Conservation (phyloP, 2,888 invertebrate species). For the Chrysotoxum bicinctum region DNA sequence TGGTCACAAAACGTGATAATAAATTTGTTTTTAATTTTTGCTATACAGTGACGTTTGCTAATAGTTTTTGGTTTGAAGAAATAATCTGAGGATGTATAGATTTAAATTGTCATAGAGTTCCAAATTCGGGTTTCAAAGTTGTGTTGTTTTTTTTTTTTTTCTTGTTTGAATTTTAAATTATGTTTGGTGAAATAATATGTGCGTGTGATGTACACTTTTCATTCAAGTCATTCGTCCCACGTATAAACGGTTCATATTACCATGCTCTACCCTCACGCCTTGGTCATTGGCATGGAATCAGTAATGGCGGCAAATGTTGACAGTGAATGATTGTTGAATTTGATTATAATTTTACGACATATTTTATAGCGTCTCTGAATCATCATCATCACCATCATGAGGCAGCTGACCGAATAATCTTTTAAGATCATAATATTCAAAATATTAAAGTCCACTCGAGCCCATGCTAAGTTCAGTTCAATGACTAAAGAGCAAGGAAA, state of each 20-base stretch:
- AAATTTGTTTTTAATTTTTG: conserved; percentile 48
- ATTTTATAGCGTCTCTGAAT: conserved; percentile 39
- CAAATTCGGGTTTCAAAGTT: conserved; percentile 40
- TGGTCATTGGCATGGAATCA: conserved; percentile 55
- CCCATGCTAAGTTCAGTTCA: conserved; percentile 4
- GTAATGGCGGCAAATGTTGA: conserved; percentile 19
- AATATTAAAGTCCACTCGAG: neutral
- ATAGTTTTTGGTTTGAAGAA: conserved; percentile 11
- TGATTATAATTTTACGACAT: conserved; percentile 55
- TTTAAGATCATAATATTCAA: conserved; percentile 24
- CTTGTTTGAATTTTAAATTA: neutral
- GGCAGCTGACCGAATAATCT: conserved; percentile 45
- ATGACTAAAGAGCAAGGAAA: conserved; percentile 28
- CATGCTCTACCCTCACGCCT: conserved; percentile 48
- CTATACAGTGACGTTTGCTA: conserved; percentile 39
- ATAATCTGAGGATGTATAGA: conserved; percentile 47
- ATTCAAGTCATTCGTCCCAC: conserved; percentile 56
- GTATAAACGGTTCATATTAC: conserved; percentile 28
- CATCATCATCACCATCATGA: conserved; percentile 17
- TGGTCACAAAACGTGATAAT: conserved; percentile 63
- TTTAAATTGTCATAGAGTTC: conserved; percentile 51
- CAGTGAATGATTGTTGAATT: conserved; percentile 57
- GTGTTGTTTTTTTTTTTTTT: neutral
- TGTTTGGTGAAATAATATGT: conserved; percentile 23
- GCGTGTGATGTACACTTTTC: conserved; percentile 37